Evolutionary conservation across 2,888 invertebrate species (phyloP).

Genomic region (Eurytoma californica): DNA sequence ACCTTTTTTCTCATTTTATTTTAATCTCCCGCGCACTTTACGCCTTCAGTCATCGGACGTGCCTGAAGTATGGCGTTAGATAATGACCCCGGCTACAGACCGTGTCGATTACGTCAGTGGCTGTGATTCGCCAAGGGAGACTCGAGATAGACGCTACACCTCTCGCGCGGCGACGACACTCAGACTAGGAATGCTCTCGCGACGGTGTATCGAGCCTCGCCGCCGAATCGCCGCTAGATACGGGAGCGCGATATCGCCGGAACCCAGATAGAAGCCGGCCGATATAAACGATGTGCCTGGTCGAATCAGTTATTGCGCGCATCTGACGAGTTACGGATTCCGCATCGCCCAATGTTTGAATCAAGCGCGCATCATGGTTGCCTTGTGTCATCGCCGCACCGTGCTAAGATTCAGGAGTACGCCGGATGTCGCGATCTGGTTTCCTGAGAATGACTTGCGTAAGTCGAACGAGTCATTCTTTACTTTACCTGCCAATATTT

Average conservation of each 20-base stretch:
- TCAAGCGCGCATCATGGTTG: constrained; percentile 41
- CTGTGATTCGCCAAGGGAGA: neutral
- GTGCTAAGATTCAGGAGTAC: constrained; percentile 3
- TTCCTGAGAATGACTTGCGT: constrained; percentile 42
- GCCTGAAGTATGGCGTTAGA: neutral
- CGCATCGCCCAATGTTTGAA: constrained; percentile 3
- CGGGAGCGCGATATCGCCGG: neutral
- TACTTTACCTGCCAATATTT: neutral
- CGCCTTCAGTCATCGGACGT: neutral
- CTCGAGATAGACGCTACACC: constrained; percentile 32
- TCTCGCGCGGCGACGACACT: too few relatives aligned
- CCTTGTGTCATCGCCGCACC: constrained; percentile 40
- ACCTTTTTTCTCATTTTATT: too few relatives aligned
- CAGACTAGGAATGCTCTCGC: too few relatives aligned
- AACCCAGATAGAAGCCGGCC: constrained; percentile 40
- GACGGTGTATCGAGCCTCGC: too few relatives aligned
- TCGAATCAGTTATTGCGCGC: constrained; percentile 44
- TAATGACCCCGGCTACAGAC: neutral
- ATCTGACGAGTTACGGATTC: neutral
- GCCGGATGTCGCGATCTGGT: neutral
- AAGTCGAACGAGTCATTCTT: constrained; percentile 15
- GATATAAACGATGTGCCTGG: neutral
- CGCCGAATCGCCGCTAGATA: too few relatives aligned
- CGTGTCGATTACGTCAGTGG: constrained; percentile 1
- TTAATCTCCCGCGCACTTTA: neutral